phyloP scores from a whole-genome alignment of 2,888 invertebrate species.

The Acronicta leporina region DNA sequence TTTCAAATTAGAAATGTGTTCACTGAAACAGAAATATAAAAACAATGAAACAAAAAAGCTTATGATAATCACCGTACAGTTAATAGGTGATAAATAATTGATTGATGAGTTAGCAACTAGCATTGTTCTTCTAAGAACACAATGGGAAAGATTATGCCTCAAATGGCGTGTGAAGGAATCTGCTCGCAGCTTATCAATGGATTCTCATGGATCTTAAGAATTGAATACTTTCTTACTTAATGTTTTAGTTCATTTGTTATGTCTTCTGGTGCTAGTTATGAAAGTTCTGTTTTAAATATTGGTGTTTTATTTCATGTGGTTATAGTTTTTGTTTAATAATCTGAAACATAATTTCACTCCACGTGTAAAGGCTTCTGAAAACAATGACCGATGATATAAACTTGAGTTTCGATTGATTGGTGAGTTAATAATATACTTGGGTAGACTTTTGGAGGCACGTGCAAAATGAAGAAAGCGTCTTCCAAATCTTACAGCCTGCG shows the following conservation, averaged over 20 bases:
- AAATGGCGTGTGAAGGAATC: constrained; percentile 61
- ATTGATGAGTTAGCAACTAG: constrained; percentile 62
- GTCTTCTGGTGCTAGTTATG: constrained; percentile 12
- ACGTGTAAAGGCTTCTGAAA: not conserved
- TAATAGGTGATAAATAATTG: constrained; percentile 63
- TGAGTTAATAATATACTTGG: too few relatives aligned
- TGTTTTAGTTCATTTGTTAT: constrained; percentile 2
- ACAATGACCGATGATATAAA: too few relatives aligned
- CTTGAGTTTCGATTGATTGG: too few relatives aligned
- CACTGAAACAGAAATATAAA: constrained; percentile 19
- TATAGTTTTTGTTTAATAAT: not conserved
- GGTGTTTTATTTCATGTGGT: not conserved
- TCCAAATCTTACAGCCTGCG: too few relatives aligned
- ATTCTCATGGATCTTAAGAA: constrained; percentile 44
- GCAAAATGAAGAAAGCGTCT: too few relatives aligned
- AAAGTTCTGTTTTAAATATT: not conserved
- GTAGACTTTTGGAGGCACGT: too few relatives aligned
- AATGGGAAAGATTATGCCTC: constrained; percentile 56
- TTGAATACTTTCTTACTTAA: constrained; percentile 25
- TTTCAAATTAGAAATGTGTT: constrained; percentile 22
- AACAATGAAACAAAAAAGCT: constrained; percentile 54
- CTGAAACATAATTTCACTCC: not conserved
- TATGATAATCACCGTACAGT: constrained; percentile 56
- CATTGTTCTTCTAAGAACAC: constrained; percentile 61
- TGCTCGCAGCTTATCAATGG: constrained; percentile 36